Percentiles rank a stretch among this genome's conserved stretches.
Evolutionary conservation across 2,888 invertebrate species (phyloP).

Genomic region (Epinotia demarniana): DNA sequence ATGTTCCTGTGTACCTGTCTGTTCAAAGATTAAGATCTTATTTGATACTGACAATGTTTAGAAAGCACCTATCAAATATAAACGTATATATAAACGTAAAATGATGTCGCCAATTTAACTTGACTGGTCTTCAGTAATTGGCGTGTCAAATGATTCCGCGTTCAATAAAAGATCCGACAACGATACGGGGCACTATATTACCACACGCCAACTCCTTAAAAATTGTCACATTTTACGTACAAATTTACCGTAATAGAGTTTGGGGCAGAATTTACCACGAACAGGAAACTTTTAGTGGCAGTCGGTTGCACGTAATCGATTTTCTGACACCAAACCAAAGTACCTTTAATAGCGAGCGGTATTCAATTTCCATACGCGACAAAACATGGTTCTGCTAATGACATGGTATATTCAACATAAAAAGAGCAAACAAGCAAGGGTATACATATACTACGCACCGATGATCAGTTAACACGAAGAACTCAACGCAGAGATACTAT

Average conservation of each 20-base stretch:
- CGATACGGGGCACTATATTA: conserved; percentile 26
- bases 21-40: neutral
- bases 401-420: conserved; percentile 1
- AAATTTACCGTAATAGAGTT: conserved; percentile 36
- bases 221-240: conserved; percentile 33
- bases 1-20: neutral
- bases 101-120: neutral
- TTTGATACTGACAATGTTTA: neutral
- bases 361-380: conserved; percentile 29
- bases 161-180: conserved; percentile 22
- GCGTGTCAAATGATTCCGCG: conserved; percentile 23
- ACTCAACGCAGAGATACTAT: neutral
- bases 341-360: conserved; percentile 13
- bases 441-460: neutral
- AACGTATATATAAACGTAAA: too few species aligned
- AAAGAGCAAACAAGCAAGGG: conserved; percentile 3
- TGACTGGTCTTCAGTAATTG: neutral
- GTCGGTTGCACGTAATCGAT: conserved; percentile 40
- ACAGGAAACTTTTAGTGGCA: conserved; percentile 44
- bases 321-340: conserved; percentile 36
- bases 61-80: neutral
- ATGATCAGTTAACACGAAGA: neutral
- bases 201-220: conserved; percentile 32
- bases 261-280: conserved; percentile 29
- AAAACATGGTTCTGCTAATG: conserved; percentile 21